A percentile compares a stretch with the other conserved stretches of the same genome.
Conservation (phyloP, 2,888 invertebrate species). For the Pseudanteris insignis region DNA sequence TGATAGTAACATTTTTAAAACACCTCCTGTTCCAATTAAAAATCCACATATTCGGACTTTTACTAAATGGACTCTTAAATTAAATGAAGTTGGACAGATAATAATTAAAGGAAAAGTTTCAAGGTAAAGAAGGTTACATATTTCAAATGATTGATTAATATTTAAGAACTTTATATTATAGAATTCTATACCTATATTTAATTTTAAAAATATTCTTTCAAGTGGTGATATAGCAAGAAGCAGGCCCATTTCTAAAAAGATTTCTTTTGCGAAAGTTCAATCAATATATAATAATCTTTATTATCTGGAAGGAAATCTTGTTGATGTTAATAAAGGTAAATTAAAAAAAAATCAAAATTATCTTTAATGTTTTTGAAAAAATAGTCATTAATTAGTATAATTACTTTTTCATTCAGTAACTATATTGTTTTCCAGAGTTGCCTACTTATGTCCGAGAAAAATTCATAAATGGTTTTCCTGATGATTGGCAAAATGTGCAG, state of each 20-base stretch:
- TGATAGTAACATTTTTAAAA: slow-evolving; percentile 2
- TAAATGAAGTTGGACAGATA: slow-evolving; percentile 52
- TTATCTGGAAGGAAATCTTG: slow-evolving; percentile 52
- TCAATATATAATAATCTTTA: slow-evolving; percentile 56
- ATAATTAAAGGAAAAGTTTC: slow-evolving; percentile 57
- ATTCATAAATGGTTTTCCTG: slow-evolving; percentile 63
- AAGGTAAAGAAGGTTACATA: too few relatives aligned
- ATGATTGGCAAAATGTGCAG: slow-evolving; percentile 61
- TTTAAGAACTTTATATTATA: not conserved
- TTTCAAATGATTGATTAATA: not conserved
- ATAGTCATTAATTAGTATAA: not conserved
- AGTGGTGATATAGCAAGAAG: slow-evolving; percentile 55
- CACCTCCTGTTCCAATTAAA: not conserved
- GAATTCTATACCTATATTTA: not conserved
- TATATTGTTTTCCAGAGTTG: too few relatives aligned
- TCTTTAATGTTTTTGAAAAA: not conserved
- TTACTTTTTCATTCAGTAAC: too few relatives aligned
- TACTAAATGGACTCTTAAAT: slow-evolving; percentile 53
- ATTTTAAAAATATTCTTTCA: slow-evolving; percentile 3
- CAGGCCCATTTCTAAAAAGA: slow-evolving; percentile 54
- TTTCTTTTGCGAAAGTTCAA: slow-evolving; percentile 48
- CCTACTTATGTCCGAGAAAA: slow-evolving; percentile 59
- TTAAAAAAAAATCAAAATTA: not conserved
- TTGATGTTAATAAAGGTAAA: slow-evolving; percentile 54
- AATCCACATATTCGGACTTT: slow-evolving; percentile 43